A percentile compares a stretch with the other conserved stretches of the same genome.
Evolutionary conservation across 2,113 vertebrate genomes (phyloP).

Genomic region (Crotalus horridus): DNA sequence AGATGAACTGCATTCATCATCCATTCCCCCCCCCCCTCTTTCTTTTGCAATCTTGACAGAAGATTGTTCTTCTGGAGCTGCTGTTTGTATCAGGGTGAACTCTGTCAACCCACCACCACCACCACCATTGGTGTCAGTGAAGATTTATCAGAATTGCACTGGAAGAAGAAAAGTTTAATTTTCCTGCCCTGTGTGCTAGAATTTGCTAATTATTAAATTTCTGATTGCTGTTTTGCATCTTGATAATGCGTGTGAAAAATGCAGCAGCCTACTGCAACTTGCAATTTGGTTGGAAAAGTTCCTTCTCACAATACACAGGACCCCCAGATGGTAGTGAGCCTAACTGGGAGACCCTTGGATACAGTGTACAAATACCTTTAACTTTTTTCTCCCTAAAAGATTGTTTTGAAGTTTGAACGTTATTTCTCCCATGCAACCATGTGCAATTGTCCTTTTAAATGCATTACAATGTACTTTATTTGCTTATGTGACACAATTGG

Average conservation of each 20-base stretch:
- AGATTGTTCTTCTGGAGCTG: not conserved
- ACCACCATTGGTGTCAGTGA: not conserved
- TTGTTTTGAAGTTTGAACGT: not conserved
- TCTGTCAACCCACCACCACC: not conserved
- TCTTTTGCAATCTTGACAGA: not conserved
- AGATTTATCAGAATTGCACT: not conserved
- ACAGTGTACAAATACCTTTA: not conserved
- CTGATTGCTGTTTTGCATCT: not conserved
- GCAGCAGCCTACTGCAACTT: not conserved
- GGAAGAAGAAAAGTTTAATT: not conserved
- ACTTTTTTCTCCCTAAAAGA: not conserved
- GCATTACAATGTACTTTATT: not conserved
- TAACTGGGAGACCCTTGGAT: not conserved
- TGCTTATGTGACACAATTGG: not conserved
- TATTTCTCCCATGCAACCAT: not conserved
- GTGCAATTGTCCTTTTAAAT: not conserved
- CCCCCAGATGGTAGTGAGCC: not conserved
- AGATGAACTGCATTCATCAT: not conserved
- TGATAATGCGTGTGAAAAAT: not conserved
- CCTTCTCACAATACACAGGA: not conserved
- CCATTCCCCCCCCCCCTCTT: not conserved
- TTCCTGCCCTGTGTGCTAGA: not conserved
- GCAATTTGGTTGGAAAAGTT: not conserved
- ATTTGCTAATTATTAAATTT: not conserved
- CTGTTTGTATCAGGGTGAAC: not conserved